phyloP scores from a whole-genome alignment of 2,113 vertebrate genomes.

The Heterochromis multidens region DNA sequence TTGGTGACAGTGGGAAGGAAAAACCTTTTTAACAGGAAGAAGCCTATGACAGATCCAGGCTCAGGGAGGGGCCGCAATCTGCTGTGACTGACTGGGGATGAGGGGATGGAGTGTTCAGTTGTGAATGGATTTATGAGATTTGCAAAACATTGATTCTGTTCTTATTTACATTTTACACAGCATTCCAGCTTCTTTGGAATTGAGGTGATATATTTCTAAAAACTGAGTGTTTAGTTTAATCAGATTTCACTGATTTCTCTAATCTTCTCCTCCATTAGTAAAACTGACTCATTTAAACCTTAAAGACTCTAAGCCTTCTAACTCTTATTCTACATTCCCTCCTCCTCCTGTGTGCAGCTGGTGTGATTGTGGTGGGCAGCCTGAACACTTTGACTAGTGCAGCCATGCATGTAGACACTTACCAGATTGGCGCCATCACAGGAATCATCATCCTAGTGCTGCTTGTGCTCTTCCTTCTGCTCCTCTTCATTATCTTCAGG shows the following conservation, averaged over 20 bases:
- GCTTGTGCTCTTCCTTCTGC: constrained; percentile 87
- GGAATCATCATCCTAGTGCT: constrained; percentile 91
- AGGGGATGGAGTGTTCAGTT: too few relatives aligned
- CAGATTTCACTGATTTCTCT: neutral
- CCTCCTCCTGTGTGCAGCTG: constrained; percentile 71
- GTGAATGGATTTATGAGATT: too few relatives aligned
- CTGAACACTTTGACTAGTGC: constrained; percentile 91
- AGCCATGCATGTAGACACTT: constrained; percentile 86
- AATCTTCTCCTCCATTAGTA: neutral
- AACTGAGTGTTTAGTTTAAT: neutral
- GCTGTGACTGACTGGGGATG: too few relatives aligned
- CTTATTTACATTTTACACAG: neutral
- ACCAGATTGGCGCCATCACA: constrained; percentile 91
- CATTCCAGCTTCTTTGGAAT: neutral
- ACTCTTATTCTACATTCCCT: neutral
- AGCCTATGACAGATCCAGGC: too few relatives aligned
- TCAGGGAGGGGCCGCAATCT: too few relatives aligned
- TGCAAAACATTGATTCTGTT: neutral
- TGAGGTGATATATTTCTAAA: neutral
- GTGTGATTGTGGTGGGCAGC: constrained; percentile 87
- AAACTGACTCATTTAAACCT: neutral
- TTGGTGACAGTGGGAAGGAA: too few relatives aligned
- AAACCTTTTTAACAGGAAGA: too few relatives aligned
- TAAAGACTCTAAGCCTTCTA: neutral
- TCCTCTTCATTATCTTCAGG: constrained; percentile 89